A percentile compares a stretch with the other conserved stretches of the same genome.
phyloP scores from a whole-genome alignment of 2,113 vertebrate genomes.

The Sturnira hondurensis region DNA sequence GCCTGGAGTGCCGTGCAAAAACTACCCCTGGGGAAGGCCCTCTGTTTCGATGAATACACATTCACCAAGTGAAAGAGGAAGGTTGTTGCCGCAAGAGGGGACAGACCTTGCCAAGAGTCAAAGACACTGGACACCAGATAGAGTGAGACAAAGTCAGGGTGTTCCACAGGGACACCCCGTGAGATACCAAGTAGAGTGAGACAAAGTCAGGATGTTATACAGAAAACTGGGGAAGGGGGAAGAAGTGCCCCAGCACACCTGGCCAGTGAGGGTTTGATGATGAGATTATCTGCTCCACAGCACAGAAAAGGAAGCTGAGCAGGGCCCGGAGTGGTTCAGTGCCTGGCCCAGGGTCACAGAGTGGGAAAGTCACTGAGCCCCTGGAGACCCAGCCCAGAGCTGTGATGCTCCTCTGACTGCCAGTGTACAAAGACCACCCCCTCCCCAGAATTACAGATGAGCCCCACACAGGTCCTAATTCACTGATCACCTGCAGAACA shows the following conservation, averaged over 20 bases:
- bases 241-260: neutral
- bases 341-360: neutral
- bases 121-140: neutral
- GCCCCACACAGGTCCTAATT: neutral
- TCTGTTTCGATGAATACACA: neutral
- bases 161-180: neutral
- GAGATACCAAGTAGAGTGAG: neutral
- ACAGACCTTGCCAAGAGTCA: neutral
- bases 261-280: accelerated
- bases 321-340: neutral
- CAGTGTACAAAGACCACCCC: accelerated
- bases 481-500: neutral
- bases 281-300: neutral
- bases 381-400: neutral
- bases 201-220: neutral
- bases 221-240: neutral
- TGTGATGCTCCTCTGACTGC: neutral
- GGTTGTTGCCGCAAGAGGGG: neutral
- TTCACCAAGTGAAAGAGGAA: neutral
- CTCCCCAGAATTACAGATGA: accelerated
- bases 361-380: neutral
- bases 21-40: neutral
- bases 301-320: neutral
- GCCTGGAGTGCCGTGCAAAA: neutral
- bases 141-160: neutral